These are phyloP conservation scores for Crax fasciolata DNA, from an alignment of 2,797 vertebrate species.

Conservation along the genomic window DNA sequence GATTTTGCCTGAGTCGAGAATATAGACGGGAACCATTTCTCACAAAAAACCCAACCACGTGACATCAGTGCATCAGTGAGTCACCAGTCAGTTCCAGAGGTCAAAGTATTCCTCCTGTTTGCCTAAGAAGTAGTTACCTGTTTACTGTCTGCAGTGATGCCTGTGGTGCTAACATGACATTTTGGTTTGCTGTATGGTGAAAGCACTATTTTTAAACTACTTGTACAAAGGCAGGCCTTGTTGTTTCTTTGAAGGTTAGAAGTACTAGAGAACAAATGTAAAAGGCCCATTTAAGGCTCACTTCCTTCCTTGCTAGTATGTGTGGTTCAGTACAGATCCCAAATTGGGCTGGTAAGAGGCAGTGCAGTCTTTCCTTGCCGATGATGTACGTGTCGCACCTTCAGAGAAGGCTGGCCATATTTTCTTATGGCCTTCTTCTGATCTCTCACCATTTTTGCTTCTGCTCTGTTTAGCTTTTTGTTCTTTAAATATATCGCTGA, in stretches of 20 bases:
- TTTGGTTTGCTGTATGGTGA: slow-evolving; percentile 33
- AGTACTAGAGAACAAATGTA: slow-evolving; percentile 6
- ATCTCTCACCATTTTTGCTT: neutral
- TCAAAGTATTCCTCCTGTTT: slow-evolving; percentile 64
- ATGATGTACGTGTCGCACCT: neutral
- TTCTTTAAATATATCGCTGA: neutral
- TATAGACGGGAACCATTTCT: neutral
- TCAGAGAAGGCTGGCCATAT: neutral
- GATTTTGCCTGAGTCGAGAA: slow-evolving; percentile 42
- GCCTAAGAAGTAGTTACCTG: slow-evolving; percentile 52
- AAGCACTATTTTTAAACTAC: slow-evolving; percentile 15
- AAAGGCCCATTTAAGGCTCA: slow-evolving; percentile 9
- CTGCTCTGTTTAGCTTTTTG: neutral
- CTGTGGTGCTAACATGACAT: slow-evolving; percentile 25
- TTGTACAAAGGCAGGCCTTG: slow-evolving; percentile 8
- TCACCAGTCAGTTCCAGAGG: slow-evolving; percentile 43
- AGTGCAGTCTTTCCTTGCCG: neutral
- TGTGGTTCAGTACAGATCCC: slow-evolving; percentile 40
- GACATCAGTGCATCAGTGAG: slow-evolving; percentile 48
- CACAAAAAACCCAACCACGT: neutral
- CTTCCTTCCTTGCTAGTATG: slow-evolving; percentile 28
- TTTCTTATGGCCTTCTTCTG: neutral
- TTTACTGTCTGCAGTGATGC: slow-evolving; percentile 59
- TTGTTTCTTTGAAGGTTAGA: slow-evolving; percentile 20
- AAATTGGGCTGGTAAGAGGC: neutral